These are phyloP conservation scores for Nymphalis urticae DNA, from an alignment of 2,888 invertebrate genomes.

Conservation along the genomic window DNA sequence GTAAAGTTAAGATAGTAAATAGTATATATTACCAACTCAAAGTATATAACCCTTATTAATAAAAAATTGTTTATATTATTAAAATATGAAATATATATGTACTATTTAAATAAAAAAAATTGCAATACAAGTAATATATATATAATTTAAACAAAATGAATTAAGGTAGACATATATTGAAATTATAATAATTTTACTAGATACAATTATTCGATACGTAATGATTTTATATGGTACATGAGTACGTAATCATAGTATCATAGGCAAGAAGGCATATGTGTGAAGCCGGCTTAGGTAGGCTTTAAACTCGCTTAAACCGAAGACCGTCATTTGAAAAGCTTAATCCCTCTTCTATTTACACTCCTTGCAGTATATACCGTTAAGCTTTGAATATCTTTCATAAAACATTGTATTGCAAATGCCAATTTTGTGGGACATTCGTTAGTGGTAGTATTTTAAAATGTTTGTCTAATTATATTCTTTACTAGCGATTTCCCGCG, in stretches of 20 bases:
- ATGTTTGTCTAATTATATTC: neutral
- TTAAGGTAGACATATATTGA: no score
- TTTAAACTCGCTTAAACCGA: slow-evolving; percentile 32
- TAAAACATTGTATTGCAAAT: neutral
- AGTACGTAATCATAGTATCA: neutral
- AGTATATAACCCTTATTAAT: no score
- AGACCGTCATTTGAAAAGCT: slow-evolving; percentile 39
- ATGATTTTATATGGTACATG: neutral
- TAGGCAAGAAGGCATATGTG: slow-evolving; percentile 7
- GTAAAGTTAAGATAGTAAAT: slow-evolving; percentile 7
- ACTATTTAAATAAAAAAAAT: no score
- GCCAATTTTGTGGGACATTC: neutral
- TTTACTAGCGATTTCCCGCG: no score
- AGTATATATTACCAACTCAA: neutral
- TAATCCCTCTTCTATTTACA: slow-evolving; percentile 34
- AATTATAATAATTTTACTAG: no score
- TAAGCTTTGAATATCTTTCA: slow-evolving; percentile 3
- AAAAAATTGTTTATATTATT: no score
- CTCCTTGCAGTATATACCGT: slow-evolving; percentile 28
- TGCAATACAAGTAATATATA: no score
- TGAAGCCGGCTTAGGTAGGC: slow-evolving; percentile 33
- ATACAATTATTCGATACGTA: no score
- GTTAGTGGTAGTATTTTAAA: neutral
- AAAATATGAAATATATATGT: no score
- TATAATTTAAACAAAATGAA: no score